Evolutionary conservation across 2,113 vertebrate genomes (phyloP).

Genomic region (Dendropsophus ebraccatus): DNA sequence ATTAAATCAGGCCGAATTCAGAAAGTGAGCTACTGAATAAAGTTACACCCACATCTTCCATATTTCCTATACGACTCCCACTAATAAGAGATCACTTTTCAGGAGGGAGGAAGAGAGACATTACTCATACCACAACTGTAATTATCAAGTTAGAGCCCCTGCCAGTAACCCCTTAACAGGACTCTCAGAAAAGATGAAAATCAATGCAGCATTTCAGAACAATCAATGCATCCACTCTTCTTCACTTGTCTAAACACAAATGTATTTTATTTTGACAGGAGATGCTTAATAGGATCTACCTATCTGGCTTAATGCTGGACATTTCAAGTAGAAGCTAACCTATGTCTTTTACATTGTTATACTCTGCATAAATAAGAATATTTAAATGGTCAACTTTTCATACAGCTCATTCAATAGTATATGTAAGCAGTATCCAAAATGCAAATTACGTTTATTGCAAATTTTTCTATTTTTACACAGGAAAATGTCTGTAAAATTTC

Average conservation of each 20-base stretch:
- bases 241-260: background rate
- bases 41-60: conserved; percentile 1
- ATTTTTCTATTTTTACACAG: no score
- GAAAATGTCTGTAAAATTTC: no score
- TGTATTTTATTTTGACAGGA: background rate
- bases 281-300: background rate
- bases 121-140: conserved; percentile 80
- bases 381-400: no score
- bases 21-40: conserved; percentile 7
- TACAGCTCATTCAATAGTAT: no score
- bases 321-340: background rate
- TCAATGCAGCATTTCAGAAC: conserved; percentile 68
- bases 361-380: background rate
- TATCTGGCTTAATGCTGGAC: background rate
- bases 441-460: no score
- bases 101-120: conserved; percentile 72
- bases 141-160: conserved; percentile 66
- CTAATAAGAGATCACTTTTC: conserved; percentile 76
- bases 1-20: background rate
- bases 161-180: conserved; percentile 68
- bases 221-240: conserved; percentile 65
- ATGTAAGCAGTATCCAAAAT: no score
- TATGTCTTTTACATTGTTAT: background rate
- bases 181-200: conserved; percentile 67
- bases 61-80: conserved; percentile 42